Evolutionary conservation across 2,888 invertebrate genomes (phyloP).

Genomic region (Chromoteleia sp.): DNA sequence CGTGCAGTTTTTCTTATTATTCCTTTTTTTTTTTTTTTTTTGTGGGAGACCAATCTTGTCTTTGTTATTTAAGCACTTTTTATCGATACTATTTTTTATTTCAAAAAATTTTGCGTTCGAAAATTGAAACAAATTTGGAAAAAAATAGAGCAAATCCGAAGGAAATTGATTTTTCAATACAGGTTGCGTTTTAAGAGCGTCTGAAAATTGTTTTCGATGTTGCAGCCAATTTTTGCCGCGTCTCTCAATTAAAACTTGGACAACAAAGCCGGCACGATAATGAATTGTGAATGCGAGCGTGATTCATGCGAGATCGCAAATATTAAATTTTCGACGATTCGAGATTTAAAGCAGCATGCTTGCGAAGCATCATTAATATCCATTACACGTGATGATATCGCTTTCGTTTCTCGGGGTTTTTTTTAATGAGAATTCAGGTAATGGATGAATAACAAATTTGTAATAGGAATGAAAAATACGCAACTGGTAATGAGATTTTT

Average conservation of each 20-base stretch:
- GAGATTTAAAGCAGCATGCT: conserved; percentile 13
- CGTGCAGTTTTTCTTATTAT: too few species aligned
- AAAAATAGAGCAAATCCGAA: conserved; percentile 12
- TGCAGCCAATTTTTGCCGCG: conserved; percentile 13
- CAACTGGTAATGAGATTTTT: too few species aligned
- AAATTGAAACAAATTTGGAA: too few species aligned
- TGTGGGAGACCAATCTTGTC: too few species aligned
- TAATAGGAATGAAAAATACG: too few species aligned
- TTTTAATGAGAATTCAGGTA: conserved; percentile 3
- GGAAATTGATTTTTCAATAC: conserved; percentile 5
- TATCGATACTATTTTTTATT: too few species aligned
- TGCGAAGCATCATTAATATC: conserved; percentile 37
- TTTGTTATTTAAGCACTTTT: too few species aligned
- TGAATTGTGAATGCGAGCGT: conserved; percentile 18
- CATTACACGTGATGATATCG: conserved; percentile 36
- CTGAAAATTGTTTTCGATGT: conserved; percentile 29
- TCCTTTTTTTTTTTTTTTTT: too few species aligned
- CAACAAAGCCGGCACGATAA: conserved; percentile 1
- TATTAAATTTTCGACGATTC: conserved; percentile 31
- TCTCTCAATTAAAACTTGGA: conserved; percentile 35
- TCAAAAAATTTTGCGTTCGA: too few species aligned
- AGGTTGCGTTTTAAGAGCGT: neutral
- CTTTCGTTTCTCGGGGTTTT: conserved; percentile 27
- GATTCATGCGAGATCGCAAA: conserved; percentile 27
- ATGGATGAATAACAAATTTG: conserved; percentile 2